These are phyloP conservation scores for Myotis daubentonii DNA, from an alignment of 2,797 vertebrate species.

Conservation along the genomic window DNA sequence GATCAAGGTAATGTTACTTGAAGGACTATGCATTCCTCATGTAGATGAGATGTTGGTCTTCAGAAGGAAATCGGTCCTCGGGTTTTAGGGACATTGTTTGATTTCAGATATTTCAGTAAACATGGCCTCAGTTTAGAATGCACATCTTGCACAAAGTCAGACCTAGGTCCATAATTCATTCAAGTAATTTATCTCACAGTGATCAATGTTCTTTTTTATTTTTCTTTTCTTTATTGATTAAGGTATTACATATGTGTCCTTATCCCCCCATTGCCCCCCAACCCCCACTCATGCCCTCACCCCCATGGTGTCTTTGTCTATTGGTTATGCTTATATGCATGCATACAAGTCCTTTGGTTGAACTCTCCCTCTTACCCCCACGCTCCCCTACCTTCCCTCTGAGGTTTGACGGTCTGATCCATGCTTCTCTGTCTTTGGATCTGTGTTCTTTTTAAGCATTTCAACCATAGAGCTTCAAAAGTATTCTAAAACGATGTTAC, in stretches of 20 bases:
- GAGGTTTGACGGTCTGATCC: too few species aligned
- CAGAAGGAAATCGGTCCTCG: neutral
- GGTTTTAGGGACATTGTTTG: neutral
- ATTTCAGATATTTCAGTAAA: conserved; percentile 11
- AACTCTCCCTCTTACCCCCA: too few species aligned
- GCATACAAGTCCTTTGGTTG: too few species aligned
- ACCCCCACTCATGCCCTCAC: too few species aligned
- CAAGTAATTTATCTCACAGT: neutral
- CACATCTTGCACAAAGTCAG: neutral
- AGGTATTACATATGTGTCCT: too few species aligned
- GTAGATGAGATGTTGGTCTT: neutral
- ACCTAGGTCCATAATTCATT: neutral
- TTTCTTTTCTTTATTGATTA: too few species aligned
- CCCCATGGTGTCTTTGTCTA: too few species aligned
- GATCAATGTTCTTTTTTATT: neutral
- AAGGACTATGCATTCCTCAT: neutral
- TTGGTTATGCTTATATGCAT: too few species aligned
- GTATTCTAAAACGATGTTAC: neutral
- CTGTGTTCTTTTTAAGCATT: neutral
- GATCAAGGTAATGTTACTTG: neutral
- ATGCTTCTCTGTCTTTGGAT: too few species aligned
- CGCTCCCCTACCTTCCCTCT: too few species aligned
- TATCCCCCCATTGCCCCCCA: too few species aligned
- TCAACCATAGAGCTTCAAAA: neutral
- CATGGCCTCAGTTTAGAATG: neutral